phyloP scores from a whole-genome alignment of 2,888 invertebrate genomes.

The Cyclophora albipunctata region DNA sequence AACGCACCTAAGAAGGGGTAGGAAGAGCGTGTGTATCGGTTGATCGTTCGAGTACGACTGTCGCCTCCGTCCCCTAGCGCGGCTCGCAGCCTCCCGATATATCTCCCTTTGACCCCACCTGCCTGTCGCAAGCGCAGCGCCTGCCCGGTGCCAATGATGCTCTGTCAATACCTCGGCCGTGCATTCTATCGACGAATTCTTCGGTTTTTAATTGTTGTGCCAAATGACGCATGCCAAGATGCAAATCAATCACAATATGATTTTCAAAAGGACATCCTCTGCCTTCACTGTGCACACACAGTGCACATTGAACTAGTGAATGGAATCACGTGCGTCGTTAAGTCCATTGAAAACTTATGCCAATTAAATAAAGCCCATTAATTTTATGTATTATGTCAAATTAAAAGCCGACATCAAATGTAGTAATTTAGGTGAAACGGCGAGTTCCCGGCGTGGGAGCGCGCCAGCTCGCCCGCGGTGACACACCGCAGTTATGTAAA shows the following conservation, averaged over 20 bases:
- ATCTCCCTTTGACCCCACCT: constrained; percentile 67
- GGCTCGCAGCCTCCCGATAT: constrained; percentile 63
- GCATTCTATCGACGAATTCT: constrained; percentile 56
- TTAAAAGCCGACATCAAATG: constrained; percentile 26
- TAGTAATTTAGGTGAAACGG: constrained; percentile 22
- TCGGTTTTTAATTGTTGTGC: constrained; percentile 48
- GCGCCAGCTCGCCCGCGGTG: constrained; percentile 23
- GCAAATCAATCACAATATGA: neutral
- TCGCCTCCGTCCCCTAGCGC: constrained; percentile 39
- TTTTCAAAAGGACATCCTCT: neutral
- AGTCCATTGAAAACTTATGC: too few species aligned
- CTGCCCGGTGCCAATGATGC: constrained; percentile 62
- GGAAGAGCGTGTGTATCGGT: constrained; percentile 62
- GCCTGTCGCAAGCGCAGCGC: constrained; percentile 56
- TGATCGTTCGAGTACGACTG: constrained; percentile 68
- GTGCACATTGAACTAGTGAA: too few species aligned
- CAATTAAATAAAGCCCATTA: constrained; percentile 6
- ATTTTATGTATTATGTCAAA: constrained; percentile 24
- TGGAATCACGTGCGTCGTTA: too few species aligned
- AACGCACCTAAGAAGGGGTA: constrained; percentile 57
- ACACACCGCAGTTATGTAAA: neutral
- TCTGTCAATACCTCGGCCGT: constrained; percentile 68
- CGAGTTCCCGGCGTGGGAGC: constrained; percentile 22
- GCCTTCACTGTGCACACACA: neutral
- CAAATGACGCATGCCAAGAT: constrained; percentile 40